Evolutionary conservation across 1,140 invertebrate species (phyloP), one percentile per base, ranked within the genome.

Genomic region (Cyphomyrmex costatus): DNA sequence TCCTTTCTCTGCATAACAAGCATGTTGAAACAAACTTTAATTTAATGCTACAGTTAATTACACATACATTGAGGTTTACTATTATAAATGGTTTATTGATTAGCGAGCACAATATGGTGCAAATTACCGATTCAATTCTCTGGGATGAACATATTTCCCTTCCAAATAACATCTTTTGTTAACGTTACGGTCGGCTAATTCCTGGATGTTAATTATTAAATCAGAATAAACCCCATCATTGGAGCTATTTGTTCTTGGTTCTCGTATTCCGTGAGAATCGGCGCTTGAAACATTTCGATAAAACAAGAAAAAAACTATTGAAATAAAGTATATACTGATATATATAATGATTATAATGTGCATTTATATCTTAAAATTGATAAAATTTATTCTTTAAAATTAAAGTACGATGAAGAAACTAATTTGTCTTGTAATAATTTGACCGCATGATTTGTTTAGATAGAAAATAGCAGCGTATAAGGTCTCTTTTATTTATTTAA

Each of bases 41-140:
- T 77, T 5, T 42, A 76, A 60, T 46, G 16, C 21, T n/a, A 60
- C 12, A 36, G 21, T 61, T 33, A 46, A 78, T 77, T 65, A 65
- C 6, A 19, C 19, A 19, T 19, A 42, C 24, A 78, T 78, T 42
- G 3, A 21, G 10, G n/a, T 78, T 78, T 14, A 12, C 1, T 78
- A 21, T 77, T 60, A 21, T 21, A 63, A 51, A 49, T 46, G 10
- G 8, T 60, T 58, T 76, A 58, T 76, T 36, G 33, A 74, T 74
- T 74, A 77, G 10, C 24, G 0, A 30, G 1, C 42, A 30, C 12
- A 65, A 78, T 33, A 7, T 14, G 0, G 7, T 21, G 27, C 8
- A 65, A 78, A 78, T 78, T 49, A 21, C 12, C 1, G n/a, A 65
- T 65, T 78, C 42, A 21, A 33, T 51, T 24, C n/a, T 65, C 14